A percentile compares a stretch with the other conserved stretches of the same genome.
phyloP scores from a whole-genome alignment of 1,140 invertebrate species.

The Gyrodactylus bullatarudis region DNA sequence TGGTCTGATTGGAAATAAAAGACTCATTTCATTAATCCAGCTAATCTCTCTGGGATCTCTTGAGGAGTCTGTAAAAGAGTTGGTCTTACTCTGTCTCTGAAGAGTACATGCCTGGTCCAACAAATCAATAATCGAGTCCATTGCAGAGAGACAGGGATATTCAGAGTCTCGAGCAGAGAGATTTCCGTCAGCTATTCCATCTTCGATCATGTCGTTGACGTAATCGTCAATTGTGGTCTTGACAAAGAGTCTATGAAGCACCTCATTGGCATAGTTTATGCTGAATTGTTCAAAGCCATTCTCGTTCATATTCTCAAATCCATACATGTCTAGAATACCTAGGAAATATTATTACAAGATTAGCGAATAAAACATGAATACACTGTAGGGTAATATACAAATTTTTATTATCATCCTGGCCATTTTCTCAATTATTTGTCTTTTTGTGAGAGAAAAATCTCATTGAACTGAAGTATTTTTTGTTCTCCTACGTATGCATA shows the following conservation, averaged over 20 bases:
- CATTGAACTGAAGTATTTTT: too few relatives aligned
- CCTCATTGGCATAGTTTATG: conserved; percentile 67
- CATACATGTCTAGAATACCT: conserved; percentile 33
- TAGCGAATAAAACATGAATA: too few relatives aligned
- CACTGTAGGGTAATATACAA: too few relatives aligned
- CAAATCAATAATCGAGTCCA: not conserved
- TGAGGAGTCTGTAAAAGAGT: not conserved
- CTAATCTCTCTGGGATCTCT: not conserved
- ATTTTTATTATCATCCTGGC: too few relatives aligned
- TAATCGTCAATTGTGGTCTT: not conserved
- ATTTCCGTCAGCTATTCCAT: conserved; percentile 28
- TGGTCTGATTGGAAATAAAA: not conserved
- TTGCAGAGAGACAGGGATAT: not conserved
- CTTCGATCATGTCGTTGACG: not conserved
- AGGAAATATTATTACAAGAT: too few relatives aligned
- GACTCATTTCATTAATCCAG: not conserved
- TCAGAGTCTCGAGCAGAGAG: too few relatives aligned
- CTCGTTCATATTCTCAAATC: conserved; percentile 31
- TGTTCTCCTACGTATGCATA: too few relatives aligned
- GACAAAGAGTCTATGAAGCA: conserved; percentile 43
- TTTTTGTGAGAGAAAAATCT: too few relatives aligned
- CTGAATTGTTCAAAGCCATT: conserved; percentile 51
- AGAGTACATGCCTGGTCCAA: not conserved
- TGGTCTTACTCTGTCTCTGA: not conserved
- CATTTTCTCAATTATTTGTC: too few relatives aligned